These are phyloP conservation scores for Neoaliturus tenellus DNA, from an alignment of 2,888 invertebrate species.

Conservation along the genomic window DNA sequence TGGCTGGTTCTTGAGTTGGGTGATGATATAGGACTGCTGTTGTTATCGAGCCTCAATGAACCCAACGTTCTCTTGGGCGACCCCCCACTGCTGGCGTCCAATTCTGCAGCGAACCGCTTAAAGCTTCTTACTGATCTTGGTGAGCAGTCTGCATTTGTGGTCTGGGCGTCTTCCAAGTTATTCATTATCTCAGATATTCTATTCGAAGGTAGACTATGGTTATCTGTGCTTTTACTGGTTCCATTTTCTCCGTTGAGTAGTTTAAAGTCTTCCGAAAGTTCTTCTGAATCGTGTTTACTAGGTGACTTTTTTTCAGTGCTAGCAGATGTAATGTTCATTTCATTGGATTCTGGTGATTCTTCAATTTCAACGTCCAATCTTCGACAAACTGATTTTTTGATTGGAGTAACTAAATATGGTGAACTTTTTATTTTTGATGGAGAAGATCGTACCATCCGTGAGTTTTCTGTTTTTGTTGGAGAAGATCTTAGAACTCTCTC, in stretches of 20 bases:
- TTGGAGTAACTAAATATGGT: not conserved
- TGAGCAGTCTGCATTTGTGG: not conserved
- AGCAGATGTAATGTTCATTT: not conserved
- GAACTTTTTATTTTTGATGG: conserved; percentile 13
- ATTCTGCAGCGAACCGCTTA: not conserved
- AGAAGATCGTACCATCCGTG: too few species aligned
- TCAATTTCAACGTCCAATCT: conserved; percentile 49
- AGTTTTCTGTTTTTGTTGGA: too few species aligned
- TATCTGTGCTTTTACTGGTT: not conserved
- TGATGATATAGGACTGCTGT: conserved; percentile 27
- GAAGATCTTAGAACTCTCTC: conserved; percentile 10
- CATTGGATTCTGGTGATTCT: conserved; percentile 25
- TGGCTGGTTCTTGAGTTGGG: conserved; percentile 34
- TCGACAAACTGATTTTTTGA: conserved; percentile 53
- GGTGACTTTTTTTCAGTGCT: not conserved
- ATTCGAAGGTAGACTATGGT: not conserved
- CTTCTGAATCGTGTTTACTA: not conserved
- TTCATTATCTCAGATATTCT: not conserved
- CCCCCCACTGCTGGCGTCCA: not conserved
- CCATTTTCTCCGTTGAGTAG: conserved; percentile 13
- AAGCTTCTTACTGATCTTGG: not conserved
- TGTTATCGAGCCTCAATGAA: conserved; percentile 3
- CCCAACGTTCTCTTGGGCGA: conserved; percentile 30
- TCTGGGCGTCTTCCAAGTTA: not conserved
- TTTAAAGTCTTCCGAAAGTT: conserved; percentile 3